Evolutionary conservation across 2,888 invertebrate genomes (phyloP), one percentile per base, ranked within the genome.

Genomic region (Hyposoter didymator): DNA sequence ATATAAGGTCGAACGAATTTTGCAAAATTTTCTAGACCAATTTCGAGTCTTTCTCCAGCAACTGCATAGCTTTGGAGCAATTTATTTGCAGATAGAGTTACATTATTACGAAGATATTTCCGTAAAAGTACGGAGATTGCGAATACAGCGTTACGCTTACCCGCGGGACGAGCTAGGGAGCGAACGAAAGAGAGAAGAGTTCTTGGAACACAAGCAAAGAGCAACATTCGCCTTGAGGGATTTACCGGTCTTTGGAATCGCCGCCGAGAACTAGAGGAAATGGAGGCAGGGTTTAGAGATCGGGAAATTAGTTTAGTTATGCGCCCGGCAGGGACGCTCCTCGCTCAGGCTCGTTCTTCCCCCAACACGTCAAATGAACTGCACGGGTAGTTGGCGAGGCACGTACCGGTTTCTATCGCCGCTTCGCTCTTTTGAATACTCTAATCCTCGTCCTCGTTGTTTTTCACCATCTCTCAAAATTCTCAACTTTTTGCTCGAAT

Each of bases 251-350:
- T 70, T 66, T 86, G 85, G 81, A 87, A 43, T 67, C 39, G 66
- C 59, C 76, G 47, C 62, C 67, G 82, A 74, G 67, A 75, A 66
- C 66, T 66, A 76, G 89, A 89, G 90, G 89, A 91, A 90, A 87
- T 87, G 80, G 89, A 89, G 90, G 90, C 91, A 90, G 92, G 90
- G 93, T 90, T 90, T 90, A 88, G 73, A 87, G 84, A 88, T 87
- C 85, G 74, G 90, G 88, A 92, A 92, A 92, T 92, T 92, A 93
- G 92, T 92, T 92, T 92, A 92, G 92, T 92, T 92, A 92, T 92
- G 91, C 91, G 90, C 88, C 89, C 87, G 90, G 91, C 93, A 92
- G 91, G 92, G 89, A 92, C 90, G 90, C 90, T 88, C 89, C 88
- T 85, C 79, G 87, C 88, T 89, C 75, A n/a, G n/a, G 62, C 28